Percentiles rank a stretch among this genome's conserved stretches.
Evolutionary conservation across 2,888 invertebrate genomes (phyloP).

Genomic region (Iphiclides podalirius): DNA sequence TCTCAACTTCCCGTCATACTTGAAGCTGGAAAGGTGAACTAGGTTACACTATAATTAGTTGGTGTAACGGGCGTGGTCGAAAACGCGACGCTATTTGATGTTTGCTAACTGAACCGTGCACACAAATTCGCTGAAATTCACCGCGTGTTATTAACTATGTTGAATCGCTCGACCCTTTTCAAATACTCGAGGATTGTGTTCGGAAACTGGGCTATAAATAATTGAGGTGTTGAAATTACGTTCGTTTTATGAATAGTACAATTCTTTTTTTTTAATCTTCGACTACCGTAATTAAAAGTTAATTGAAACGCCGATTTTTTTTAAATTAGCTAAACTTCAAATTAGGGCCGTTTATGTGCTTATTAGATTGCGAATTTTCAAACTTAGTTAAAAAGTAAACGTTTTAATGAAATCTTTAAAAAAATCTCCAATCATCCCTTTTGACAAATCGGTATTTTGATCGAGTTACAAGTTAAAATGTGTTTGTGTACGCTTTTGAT

Average conservation of each 20-base stretch:
- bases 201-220: constrained; percentile 4
- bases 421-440: no score
- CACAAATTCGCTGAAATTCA: constrained; percentile 25
- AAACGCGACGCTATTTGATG: constrained; percentile 33
- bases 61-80: constrained; percentile 16
- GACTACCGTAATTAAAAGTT: no score
- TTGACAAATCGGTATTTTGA: no score
- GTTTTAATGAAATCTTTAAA: no score
- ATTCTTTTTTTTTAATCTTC: no score
- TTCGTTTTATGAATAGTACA: not conserved
- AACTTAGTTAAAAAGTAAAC: no score
- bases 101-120: constrained; percentile 33
- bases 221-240: not conserved
- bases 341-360: no score
- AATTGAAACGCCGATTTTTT: no score
- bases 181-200: constrained; percentile 8
- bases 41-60: constrained; percentile 24
- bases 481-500: no score
- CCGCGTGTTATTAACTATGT: constrained; percentile 36
- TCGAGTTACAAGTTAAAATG: no score
- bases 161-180: constrained; percentile 28
- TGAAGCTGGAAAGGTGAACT: constrained; percentile 20
- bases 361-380: no score
- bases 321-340: no score
- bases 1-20: constrained; percentile 13